Evolutionary conservation across 1,140 invertebrate genomes (phyloP).

Genomic region (Monomorium pharaonis): DNA sequence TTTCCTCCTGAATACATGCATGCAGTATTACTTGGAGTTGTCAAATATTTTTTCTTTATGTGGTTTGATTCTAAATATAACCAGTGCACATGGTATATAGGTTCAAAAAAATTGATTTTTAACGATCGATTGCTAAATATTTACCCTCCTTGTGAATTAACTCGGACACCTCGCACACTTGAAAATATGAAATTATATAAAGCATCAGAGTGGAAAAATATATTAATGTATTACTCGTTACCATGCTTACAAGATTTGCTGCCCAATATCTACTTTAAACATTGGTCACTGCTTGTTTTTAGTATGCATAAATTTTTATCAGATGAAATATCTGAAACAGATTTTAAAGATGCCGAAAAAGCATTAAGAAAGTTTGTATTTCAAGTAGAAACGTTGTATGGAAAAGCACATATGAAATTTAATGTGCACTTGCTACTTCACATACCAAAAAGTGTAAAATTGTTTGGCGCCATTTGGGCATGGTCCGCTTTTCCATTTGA

Average conservation of each 20-base stretch:
- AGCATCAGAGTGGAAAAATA: not conserved
- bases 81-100: not conserved
- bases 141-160: not conserved
- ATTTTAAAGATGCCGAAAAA: not conserved
- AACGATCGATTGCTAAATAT: not conserved
- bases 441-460: not conserved
- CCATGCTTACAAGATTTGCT: not conserved
- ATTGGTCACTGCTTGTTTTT: not conserved
- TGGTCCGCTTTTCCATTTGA: not conserved
- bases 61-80: not conserved
- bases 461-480: not conserved
- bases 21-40: not conserved
- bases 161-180: not conserved
- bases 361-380: not conserved
- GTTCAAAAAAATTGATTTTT: not conserved
- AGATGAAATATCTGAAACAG: not conserved
- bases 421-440: no score
- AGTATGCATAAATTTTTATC: not conserved
- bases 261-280: not conserved
- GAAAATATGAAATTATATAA: not conserved
- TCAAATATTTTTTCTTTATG: not conserved
- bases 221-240: not conserved
- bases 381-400: not conserved
- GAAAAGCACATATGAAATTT: not conserved
- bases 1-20: not conserved